Conservation (phyloP, 1,140 invertebrate species). For the Asobara japonica region DNA sequence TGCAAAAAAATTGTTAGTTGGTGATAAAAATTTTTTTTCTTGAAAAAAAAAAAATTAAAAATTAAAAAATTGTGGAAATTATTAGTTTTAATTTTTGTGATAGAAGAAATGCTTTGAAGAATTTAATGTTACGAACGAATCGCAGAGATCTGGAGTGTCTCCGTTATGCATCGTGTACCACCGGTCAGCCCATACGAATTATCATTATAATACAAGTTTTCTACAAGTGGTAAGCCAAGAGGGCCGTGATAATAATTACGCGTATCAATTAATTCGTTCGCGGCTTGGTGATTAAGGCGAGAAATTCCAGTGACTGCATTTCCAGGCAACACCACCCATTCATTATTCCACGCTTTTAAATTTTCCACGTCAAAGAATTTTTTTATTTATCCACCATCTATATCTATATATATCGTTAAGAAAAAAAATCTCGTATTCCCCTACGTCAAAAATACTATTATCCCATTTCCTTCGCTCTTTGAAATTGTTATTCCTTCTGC, state of each 20-base stretch:
- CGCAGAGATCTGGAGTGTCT: conserved; percentile 14
- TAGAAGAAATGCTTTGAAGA: not conserved
- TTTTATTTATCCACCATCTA: not conserved
- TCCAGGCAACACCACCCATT: conserved; percentile 7
- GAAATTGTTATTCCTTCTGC: not conserved
- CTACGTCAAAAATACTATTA: too few relatives aligned
- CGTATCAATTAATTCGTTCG: conserved; percentile 16
- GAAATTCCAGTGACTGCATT: conserved; percentile 10
- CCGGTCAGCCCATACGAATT: not conserved
- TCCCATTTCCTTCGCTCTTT: not conserved
- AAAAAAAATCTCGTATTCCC: too few relatives aligned
- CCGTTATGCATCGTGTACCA: conserved; percentile 9
- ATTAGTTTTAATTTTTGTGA: not conserved
- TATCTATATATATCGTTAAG: too few relatives aligned
- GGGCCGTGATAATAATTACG: conserved; percentile 4
- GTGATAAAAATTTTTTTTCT: too few relatives aligned
- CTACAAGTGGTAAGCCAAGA: not conserved
- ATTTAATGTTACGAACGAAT: not conserved
- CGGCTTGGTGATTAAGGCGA: not conserved
- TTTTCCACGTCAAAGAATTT: conserved; percentile 7
- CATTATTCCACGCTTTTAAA: conserved; percentile 6
- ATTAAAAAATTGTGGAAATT: not conserved
- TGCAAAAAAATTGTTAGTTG: too few relatives aligned
- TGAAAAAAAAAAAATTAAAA: not conserved
- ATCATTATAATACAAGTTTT: not conserved